Base-by-base conservation (phyloP, 2,888 invertebrate genomes). In the Petrophora chlorosata region DNA sequence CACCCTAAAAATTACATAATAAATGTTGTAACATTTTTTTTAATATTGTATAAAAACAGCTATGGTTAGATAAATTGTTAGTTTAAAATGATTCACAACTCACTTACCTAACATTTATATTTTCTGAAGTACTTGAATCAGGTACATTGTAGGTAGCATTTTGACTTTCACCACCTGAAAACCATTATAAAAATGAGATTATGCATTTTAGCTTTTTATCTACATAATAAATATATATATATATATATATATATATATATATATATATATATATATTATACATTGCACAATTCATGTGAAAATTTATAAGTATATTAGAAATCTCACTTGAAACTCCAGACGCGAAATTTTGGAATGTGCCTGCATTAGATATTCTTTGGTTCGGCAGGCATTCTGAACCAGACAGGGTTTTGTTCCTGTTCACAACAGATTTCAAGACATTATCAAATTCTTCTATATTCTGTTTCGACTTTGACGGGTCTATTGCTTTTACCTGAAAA, bases 121-220 rank as follows among this genome's bases (percentile, higher is more conserved):
- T 75, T 62, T 83, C 84, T 30, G 82, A 74, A 32, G 82, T 82
- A 58, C 80, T 85, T 1, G 82, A 85, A 70, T 83, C 82, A 51
- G 86, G 82, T 58, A 81, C 70, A 60, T 67, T 73, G 39, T 43
- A 50, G 4, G 43, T 39, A 30, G 59, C 51, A 61, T 59, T 68
- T 32, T 55, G 61, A 59, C 59, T 67, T 36, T 67, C 68, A 35
- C 62, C 55, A 43, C 70, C 82, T 79, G 44, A 12, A 69, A 63
- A 15, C n/a, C n/a, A n/a, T n/a, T n/a, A n/a, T n/a, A 38, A 26
- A 43, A 55, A 38, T 5, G 19, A 19, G 7, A 19, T 5, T 2
- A 1, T 7, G 53, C 12, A n/a, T n/a, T n/a, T n/a, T n/a, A n/a
- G n/a, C n/a, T n/a, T n/a, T n/a, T n/a, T n/a, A n/a, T n/a, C n/a